phyloP scores from a whole-genome alignment of 2,888 invertebrate genomes.

The Candidula unifasciata region DNA sequence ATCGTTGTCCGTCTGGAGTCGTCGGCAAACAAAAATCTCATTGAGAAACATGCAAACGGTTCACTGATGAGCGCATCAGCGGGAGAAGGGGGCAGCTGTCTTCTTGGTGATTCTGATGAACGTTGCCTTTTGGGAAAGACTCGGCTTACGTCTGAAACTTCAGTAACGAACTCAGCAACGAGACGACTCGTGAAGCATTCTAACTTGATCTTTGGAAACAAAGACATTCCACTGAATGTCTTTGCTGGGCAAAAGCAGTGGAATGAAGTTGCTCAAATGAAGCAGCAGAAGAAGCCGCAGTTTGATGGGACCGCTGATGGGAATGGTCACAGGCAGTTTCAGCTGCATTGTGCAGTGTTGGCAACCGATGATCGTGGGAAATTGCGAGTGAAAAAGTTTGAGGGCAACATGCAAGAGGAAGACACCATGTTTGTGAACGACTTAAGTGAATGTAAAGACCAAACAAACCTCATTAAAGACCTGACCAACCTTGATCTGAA shows the following conservation, averaged over 20 bases:
- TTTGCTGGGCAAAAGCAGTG: background rate
- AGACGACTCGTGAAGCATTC: no score
- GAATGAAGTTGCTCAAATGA: background rate
- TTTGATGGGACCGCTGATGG: background rate
- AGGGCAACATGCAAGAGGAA: background rate
- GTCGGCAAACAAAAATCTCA: background rate
- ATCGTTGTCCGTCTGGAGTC: background rate
- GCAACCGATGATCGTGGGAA: background rate
- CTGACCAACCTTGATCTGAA: background rate
- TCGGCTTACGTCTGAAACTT: no score
- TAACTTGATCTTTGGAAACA: background rate
- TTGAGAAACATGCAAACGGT: background rate
- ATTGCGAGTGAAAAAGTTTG: no score
- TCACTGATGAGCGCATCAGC: background rate
- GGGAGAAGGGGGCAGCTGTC: background rate
- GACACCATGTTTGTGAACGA: background rate
- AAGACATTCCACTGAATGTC: background rate
- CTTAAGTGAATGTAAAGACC: background rate
- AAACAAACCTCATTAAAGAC: background rate
- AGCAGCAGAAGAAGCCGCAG: background rate
- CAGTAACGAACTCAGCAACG: no score
- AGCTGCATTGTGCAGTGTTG: background rate
- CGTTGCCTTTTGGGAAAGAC: background rate
- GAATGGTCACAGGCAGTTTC: background rate
- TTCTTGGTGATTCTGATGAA: background rate